Percentiles rank a stretch among this genome's conserved stretches.
Evolutionary conservation across 2,113 vertebrate species (phyloP).

Genomic region (Myodes glareolus): DNA sequence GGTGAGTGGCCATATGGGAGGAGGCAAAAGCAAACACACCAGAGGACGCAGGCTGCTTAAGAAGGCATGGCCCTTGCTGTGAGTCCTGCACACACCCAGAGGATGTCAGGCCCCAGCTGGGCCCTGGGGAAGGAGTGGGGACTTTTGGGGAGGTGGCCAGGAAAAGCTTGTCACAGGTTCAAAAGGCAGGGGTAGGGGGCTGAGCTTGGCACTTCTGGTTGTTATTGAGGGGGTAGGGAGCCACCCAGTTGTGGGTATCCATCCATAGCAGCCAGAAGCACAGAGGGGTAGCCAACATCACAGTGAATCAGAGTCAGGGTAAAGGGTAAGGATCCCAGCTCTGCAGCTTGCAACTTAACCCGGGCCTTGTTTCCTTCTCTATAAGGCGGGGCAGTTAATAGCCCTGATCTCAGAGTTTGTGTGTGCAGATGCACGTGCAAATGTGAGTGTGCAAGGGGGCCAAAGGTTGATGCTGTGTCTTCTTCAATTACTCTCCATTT

Average conservation of each 20-base stretch:
- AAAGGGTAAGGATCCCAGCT: neutral
- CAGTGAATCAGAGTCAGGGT: neutral
- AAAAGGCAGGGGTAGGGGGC: neutral
- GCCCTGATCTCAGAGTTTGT: too few species aligned
- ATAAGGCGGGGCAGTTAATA: neutral
- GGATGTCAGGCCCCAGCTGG: neutral
- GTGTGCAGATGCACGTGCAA: neutral
- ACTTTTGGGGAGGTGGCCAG: neutral
- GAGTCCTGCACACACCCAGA: neutral
- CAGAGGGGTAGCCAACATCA: neutral
- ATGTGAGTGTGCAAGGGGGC: neutral
- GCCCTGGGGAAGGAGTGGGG: neutral
- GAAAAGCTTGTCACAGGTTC: neutral
- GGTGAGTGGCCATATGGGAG: neutral
- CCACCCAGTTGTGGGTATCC: neutral
- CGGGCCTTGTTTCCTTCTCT: conserved; percentile 24
- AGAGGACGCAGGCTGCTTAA: neutral
- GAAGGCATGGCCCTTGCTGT: neutral
- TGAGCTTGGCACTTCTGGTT: neutral
- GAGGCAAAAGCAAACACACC: neutral
- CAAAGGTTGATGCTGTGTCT: neutral
- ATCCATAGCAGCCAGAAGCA: neutral
- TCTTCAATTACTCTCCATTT: neutral
- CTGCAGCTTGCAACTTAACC: neutral
- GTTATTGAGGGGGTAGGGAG: neutral